Percentiles rank a stretch among this genome's conserved stretches.
Conservation (phyloP, 2,113 vertebrate species). For the Tricholaema leucomelas region DNA sequence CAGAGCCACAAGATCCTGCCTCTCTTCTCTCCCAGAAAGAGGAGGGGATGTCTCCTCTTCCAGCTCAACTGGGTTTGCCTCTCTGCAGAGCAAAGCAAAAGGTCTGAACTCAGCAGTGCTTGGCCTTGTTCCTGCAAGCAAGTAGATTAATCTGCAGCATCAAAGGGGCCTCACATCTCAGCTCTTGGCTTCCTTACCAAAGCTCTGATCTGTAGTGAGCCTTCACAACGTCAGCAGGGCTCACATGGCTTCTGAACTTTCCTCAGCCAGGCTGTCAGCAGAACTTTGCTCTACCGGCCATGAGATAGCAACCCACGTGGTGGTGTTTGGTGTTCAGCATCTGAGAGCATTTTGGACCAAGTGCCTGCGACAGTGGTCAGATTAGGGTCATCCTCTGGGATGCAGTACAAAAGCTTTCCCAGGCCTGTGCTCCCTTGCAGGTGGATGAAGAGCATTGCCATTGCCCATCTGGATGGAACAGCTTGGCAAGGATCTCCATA, state of each 20-base stretch:
- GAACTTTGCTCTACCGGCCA: neutral
- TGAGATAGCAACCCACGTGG: fast-evolving
- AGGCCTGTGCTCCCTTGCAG: fast-evolving
- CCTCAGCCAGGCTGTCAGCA: neutral
- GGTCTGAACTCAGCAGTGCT: neutral
- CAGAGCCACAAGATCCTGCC: fast-evolving
- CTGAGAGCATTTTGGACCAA: fast-evolving
- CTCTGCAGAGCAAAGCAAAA: neutral
- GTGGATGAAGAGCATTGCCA: neutral
- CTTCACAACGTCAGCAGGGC: fast-evolving
- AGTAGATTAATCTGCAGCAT: neutral
- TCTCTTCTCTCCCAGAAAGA: neutral
- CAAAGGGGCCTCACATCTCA: neutral
- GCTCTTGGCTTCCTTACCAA: neutral
- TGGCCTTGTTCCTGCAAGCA: neutral
- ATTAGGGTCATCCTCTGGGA: neutral
- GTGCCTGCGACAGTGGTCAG: fast-evolving
- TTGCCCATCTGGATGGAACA: neutral
- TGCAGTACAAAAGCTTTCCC: neutral
- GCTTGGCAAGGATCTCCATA: neutral
- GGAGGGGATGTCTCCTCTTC: neutral
- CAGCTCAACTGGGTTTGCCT: neutral
- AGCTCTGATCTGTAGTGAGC: neutral
- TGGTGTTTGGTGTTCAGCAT: fast-evolving
- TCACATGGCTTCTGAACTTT: neutral